Conservation (phyloP, 1,140 invertebrate genomes). For the Mercenaria mercenaria region DNA sequence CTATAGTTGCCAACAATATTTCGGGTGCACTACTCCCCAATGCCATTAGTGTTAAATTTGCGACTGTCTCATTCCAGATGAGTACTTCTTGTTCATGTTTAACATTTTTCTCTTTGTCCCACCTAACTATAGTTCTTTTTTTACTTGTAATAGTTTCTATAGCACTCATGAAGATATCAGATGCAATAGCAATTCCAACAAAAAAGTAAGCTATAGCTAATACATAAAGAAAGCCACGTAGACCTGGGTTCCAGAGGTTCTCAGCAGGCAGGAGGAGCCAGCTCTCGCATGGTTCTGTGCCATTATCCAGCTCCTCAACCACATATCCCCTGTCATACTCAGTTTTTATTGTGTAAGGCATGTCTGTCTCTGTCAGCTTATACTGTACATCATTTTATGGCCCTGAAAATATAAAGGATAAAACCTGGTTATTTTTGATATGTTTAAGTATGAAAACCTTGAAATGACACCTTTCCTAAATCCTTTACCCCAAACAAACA, state of each 20-base stretch:
- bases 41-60: slow-evolving; percentile 88
- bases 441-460: too few relatives aligned
- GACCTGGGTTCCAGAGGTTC: slow-evolving; percentile 80
- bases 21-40: slow-evolving; percentile 87
- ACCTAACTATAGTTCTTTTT: slow-evolving; percentile 77
- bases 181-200: slow-evolving; percentile 88
- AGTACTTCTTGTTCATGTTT: slow-evolving; percentile 82
- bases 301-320: slow-evolving; percentile 71
- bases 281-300: slow-evolving; percentile 73
- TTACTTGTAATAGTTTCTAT: slow-evolving; percentile 87
- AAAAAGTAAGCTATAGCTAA: slow-evolving; percentile 81
- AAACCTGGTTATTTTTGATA: too few relatives aligned
- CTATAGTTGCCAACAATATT: slow-evolving; percentile 87
- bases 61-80: slow-evolving; percentile 88
- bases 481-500: too few relatives aligned
- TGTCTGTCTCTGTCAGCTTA: not conserved
- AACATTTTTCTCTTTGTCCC: slow-evolving; percentile 80
- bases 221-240: slow-evolving; percentile 81
- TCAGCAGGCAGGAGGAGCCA: slow-evolving; percentile 83
- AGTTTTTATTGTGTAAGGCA: slow-evolving; percentile 52
- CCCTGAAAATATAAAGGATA: not conserved
- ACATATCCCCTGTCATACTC: slow-evolving; percentile 77
- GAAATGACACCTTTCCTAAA: too few relatives aligned
- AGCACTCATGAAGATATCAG: slow-evolving; percentile 89
- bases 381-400: not conserved